phyloP scores from a whole-genome alignment of 2,888 invertebrate species.

The Hydropsyche betteni region DNA sequence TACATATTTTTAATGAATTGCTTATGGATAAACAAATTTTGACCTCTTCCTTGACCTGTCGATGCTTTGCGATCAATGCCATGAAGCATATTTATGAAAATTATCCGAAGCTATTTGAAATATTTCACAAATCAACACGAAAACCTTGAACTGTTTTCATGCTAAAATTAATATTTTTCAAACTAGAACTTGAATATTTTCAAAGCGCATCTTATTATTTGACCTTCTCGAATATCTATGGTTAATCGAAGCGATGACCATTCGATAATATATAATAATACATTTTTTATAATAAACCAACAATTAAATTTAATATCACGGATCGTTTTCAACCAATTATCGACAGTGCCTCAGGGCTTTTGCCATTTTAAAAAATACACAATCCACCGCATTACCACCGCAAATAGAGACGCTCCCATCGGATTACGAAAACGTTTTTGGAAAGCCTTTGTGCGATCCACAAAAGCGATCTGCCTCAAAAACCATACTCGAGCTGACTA shows the following conservation, averaged over 20 bases:
- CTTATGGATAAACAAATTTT: too few relatives aligned
- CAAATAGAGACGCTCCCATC: slow-evolving; percentile 1
- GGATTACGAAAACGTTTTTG: slow-evolving; percentile 27
- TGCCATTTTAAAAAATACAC: slow-evolving; percentile 26
- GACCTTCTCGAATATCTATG: too few relatives aligned
- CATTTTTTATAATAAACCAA: not conserved
- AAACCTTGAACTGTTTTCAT: too few relatives aligned
- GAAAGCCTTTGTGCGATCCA: slow-evolving; percentile 8
- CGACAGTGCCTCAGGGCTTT: slow-evolving; percentile 15
- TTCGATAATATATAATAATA: too few relatives aligned
- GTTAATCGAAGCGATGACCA: too few relatives aligned
- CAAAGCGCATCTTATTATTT: not conserved
- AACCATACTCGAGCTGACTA: not conserved
- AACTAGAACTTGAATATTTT: not conserved
- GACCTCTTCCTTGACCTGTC: too few relatives aligned
- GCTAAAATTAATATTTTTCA: slow-evolving; percentile 7
- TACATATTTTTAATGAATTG: too few relatives aligned
- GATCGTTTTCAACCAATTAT: slow-evolving; percentile 27
- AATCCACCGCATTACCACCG: not conserved
- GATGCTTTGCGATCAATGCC: too few relatives aligned
- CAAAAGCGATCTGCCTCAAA: slow-evolving; percentile 13
- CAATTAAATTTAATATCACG: not conserved
- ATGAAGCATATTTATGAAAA: too few relatives aligned
- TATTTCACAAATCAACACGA: too few relatives aligned
- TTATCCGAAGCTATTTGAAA: too few relatives aligned